Conservation (phyloP, 2,797 vertebrate genomes). For the Rachycentron canadum region DNA sequence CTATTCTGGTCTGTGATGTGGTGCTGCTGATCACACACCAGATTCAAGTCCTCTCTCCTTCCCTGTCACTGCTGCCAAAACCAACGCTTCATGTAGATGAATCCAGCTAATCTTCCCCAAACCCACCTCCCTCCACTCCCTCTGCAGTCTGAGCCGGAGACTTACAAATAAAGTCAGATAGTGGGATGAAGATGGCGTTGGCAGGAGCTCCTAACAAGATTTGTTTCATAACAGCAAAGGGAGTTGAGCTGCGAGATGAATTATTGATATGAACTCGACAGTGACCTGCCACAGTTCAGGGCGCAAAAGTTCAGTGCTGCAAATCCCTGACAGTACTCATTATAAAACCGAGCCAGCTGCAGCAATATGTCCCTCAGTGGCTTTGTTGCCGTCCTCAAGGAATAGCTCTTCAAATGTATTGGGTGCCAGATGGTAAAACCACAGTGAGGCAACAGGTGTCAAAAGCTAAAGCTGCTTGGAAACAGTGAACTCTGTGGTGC, state of each 20-base stretch:
- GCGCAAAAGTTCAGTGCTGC: constrained; percentile 72
- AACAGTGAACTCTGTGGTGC: constrained; percentile 59
- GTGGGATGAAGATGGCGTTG: constrained; percentile 53
- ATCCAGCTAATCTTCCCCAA: constrained; percentile 51
- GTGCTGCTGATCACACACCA: constrained; percentile 9
- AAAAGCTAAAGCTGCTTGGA: constrained; percentile 53
- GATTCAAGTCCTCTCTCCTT: constrained; percentile 22
- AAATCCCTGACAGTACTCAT: constrained; percentile 78
- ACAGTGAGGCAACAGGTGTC: constrained; percentile 74
- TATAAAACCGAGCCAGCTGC: constrained; percentile 65
- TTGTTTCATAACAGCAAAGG: constrained; percentile 72
- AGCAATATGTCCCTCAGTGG: constrained; percentile 52
- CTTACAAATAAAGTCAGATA: constrained; percentile 46
- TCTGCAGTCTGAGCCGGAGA: constrained; percentile 9
- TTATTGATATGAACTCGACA: constrained; percentile 81
- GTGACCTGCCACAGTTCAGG: constrained; percentile 76
- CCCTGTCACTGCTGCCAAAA: constrained; percentile 37
- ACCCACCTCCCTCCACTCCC: not conserved
- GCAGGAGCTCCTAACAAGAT: constrained; percentile 74
- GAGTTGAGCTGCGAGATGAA: constrained; percentile 74
- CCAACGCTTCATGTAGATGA: constrained; percentile 58
- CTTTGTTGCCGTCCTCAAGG: constrained; percentile 54
- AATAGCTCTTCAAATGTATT: constrained; percentile 56
- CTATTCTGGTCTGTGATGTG: constrained; percentile 22
- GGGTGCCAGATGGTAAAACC: constrained; percentile 63